Evolutionary conservation across 2,113 vertebrate genomes (phyloP), one percentile per base, ranked within the genome.

Genomic region (Dicentrarchus labrax): DNA sequence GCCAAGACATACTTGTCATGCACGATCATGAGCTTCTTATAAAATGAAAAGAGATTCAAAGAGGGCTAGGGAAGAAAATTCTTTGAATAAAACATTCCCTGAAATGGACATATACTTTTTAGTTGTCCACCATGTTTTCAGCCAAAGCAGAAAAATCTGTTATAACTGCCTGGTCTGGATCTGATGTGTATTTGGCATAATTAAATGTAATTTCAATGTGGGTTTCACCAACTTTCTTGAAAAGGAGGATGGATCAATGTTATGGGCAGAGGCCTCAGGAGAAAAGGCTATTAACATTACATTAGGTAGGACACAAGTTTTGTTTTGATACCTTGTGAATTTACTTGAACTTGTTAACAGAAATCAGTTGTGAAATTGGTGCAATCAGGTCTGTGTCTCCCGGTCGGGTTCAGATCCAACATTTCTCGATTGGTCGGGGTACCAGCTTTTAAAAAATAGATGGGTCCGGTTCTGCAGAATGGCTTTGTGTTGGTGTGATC

Each of bases 11-110:
- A 70, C 62, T 78, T 82, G 73, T 73, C 75, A 86, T 72, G 80
- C 75, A 77, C 68, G 78, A 86, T 86, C 83, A 82, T 71, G 65
- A 74, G 71, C 45, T 83, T 36, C 22, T 72, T 67, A 73, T 73
- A 38, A 86, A 56, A 71, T 62, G 62, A 60, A 39, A 62, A 22
- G 47, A 73, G 61, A 73, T 70, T 67, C 12, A 24, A n/a, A 72
- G 48, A 60, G 60, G 71, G 67, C 13, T 7, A 0, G 36, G 4
- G 17, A 41, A 59, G 45, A 47, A 17, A 72, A 36, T 36, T 9
- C 6, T 30, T 36, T 80, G 53, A 76, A 80, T 76, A 80, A 83
- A 83, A 72, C 53, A 69, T 62, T 66, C 8, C 51, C 13, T 15
- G 45, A 74, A 43, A 69, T 0, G 16, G 15, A 69, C 22, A 51